Conservation (phyloP, 2,797 vertebrate genomes). For the Clamator glandarius region DNA sequence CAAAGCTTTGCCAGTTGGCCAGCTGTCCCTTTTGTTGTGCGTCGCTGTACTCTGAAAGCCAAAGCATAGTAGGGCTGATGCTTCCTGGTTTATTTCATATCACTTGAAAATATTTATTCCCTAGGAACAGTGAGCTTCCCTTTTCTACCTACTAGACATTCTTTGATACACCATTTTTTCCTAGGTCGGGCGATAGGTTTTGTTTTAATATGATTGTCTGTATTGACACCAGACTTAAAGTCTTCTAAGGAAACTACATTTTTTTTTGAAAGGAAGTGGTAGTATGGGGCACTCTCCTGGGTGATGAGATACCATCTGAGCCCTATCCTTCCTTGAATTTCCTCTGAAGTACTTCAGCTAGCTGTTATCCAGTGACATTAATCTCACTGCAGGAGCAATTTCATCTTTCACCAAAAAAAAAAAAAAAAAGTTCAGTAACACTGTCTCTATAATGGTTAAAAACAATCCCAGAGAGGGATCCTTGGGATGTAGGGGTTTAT, state of each 20-base stretch:
- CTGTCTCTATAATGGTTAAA: not conserved
- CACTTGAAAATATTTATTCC: not conserved
- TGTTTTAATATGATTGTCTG: not conserved
- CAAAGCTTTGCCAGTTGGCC: not conserved
- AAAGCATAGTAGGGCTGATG: not conserved
- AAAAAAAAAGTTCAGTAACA: too few relatives aligned
- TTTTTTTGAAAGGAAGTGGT: not conserved
- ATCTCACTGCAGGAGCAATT: not conserved
- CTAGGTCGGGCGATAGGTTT: accelerated
- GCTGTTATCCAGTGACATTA: not conserved
- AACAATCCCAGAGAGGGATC: not conserved
- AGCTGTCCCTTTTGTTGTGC: not conserved
- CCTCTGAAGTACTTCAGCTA: not conserved
- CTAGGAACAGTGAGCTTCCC: not conserved
- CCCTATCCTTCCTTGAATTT: not conserved
- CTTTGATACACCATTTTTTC: not conserved
- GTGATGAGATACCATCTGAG: not conserved
- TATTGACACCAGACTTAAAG: not conserved
- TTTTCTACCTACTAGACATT: not conserved
- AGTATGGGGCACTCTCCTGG: accelerated
- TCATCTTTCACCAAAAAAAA: not conserved
- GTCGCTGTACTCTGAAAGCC: not conserved
- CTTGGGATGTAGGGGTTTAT: not conserved
- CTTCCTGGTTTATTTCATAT: not conserved
- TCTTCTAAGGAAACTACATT: not conserved